phyloP scores from a whole-genome alignment of 2,888 invertebrate genomes.

The Scaptomyza caliginosa region DNA sequence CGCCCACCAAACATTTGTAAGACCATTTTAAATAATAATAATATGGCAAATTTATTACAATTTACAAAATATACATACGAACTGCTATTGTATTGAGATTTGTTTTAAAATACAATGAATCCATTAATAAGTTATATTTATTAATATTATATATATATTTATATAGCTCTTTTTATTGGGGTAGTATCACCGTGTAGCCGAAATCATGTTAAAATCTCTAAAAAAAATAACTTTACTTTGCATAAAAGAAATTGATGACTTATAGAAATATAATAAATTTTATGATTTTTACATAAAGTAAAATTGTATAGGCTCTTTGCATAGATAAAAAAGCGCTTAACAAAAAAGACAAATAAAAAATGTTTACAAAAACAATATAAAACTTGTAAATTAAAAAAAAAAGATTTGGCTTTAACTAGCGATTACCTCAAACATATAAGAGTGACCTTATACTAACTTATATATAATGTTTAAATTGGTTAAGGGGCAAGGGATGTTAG shows the following conservation, averaged over 20 bases:
- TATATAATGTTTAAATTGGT: neutral
- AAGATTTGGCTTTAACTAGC: neutral
- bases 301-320: slow-evolving; percentile 6
- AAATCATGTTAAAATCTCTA: slow-evolving; percentile 5
- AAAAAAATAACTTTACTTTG: neutral
- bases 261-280: neutral
- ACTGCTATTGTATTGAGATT: slow-evolving; percentile 64
- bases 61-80: slow-evolving; percentile 56
- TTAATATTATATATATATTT: neutral
- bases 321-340: slow-evolving; percentile 6
- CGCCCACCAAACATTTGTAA: slow-evolving; percentile 42
- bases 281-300: slow-evolving; percentile 1
- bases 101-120: slow-evolving; percentile 53
- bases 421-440: too few species aligned
- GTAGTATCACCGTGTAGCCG: neutral
- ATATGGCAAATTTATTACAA: slow-evolving; percentile 63
- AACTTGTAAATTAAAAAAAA: neutral
- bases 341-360: neutral
- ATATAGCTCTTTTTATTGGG: slow-evolving; percentile 4
- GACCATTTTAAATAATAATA: slow-evolving; percentile 47
- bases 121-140: slow-evolving; percentile 16
- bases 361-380: neutral
- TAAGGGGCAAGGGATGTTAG: slow-evolving; percentile 56
- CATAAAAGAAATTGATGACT: neutral
- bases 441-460: neutral